A percentile compares a stretch with the other conserved stretches of the same genome.
These are phyloP conservation scores for Drosophila ananassae DNA, from an alignment of 1,140 invertebrate species.

Conservation along the genomic window DNA sequence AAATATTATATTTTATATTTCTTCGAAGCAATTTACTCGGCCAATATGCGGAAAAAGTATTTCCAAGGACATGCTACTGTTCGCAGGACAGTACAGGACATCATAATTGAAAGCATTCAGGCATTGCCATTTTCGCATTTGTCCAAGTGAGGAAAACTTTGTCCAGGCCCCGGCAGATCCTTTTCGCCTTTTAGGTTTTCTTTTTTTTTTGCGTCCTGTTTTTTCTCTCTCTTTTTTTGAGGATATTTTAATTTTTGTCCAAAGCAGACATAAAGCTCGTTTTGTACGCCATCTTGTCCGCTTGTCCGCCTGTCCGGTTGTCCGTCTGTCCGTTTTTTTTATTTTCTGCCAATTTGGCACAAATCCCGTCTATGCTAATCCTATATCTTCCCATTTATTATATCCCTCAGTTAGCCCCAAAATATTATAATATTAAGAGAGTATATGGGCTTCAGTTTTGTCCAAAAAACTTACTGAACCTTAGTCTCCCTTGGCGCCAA, in stretches of 20 bases:
- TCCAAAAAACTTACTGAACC: too few species aligned
- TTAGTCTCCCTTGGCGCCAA: too few species aligned
- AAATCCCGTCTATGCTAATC: neutral
- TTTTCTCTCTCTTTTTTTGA: neutral
- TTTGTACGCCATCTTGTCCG: slow-evolving; percentile 36
- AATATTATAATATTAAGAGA: too few species aligned
- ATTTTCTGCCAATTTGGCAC: neutral
- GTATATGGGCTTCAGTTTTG: too few species aligned
- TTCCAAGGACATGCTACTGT: slow-evolving; percentile 33
- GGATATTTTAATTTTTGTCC: neutral
- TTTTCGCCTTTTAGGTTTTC: neutral
- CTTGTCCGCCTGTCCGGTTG: neutral
- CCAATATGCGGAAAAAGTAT: slow-evolving; percentile 33
- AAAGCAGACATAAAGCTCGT: slow-evolving; percentile 35
- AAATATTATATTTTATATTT: slow-evolving; percentile 8
- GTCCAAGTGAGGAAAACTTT: slow-evolving; percentile 32
- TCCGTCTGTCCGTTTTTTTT: neutral
- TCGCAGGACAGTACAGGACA: slow-evolving; percentile 5
- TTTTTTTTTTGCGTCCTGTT: neutral
- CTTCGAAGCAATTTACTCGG: slow-evolving; percentile 29
- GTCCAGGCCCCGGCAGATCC: slow-evolving; percentile 12
- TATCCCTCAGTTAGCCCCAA: too few species aligned
- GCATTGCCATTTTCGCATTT: slow-evolving; percentile 49
- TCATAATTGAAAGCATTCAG: slow-evolving; percentile 67
- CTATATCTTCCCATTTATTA: neutral